phyloP scores from a whole-genome alignment of 2,888 invertebrate species.

The Cremastobaeus sp. region DNA sequence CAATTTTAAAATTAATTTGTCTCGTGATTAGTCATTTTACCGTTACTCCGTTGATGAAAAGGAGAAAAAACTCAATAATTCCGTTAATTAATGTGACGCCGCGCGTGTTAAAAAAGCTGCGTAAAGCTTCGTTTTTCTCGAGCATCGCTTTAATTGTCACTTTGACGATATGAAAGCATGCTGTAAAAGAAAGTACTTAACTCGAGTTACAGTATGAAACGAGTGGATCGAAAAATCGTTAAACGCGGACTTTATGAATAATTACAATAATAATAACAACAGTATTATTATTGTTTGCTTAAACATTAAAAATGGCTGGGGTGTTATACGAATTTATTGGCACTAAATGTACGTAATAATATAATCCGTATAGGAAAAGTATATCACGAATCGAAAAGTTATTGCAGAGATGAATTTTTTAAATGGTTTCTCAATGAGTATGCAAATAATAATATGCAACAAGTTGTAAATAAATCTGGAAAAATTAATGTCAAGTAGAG shows the following conservation, averaged over 20 bases:
- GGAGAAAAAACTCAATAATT: slow-evolving; percentile 25
- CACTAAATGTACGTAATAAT: slow-evolving; percentile 44
- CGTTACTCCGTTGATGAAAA: slow-evolving; percentile 18
- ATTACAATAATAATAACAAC: slow-evolving; percentile 41
- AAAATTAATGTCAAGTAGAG: too few relatives aligned
- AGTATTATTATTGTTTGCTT: slow-evolving; percentile 55
- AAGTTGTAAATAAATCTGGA: too few relatives aligned
- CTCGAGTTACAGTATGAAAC: slow-evolving; percentile 42
- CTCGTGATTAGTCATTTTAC: slow-evolving; percentile 38
- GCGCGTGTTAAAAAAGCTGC: slow-evolving; percentile 25
- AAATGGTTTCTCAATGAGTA: too few relatives aligned
- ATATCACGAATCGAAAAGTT: slow-evolving; percentile 31
- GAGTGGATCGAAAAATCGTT: slow-evolving; percentile 55
- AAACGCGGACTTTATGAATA: slow-evolving; percentile 55
- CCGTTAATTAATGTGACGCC: slow-evolving; percentile 47
- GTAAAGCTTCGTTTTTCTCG: slow-evolving; percentile 38
- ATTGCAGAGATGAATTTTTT: slow-evolving; percentile 27
- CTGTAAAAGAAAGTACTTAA: slow-evolving; percentile 57
- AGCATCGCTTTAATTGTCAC: slow-evolving; percentile 55
- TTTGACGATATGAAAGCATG: slow-evolving; percentile 49
- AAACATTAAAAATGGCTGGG: slow-evolving; percentile 53
- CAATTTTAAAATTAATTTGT: slow-evolving; percentile 56
- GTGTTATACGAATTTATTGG: slow-evolving; percentile 52
- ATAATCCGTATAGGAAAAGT: slow-evolving; percentile 35
- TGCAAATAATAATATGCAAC: too few relatives aligned